Conservation (phyloP, 2,888 invertebrate species). For the Conus canariensis region DNA sequence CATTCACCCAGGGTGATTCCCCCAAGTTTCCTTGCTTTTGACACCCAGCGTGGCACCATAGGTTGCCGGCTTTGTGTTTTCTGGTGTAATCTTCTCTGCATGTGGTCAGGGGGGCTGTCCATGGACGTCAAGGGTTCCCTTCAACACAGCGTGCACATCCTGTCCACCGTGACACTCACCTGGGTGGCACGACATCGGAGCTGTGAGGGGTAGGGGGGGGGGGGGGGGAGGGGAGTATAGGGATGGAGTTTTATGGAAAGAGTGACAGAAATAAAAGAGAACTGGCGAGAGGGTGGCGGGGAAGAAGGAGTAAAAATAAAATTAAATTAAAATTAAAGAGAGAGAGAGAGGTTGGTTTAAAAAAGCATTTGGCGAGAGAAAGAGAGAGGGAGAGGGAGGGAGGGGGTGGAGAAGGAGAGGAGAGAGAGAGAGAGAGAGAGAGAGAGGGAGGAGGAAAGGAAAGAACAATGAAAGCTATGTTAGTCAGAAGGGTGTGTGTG, state of each 20-base stretch:
- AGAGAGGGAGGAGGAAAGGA: neutral
- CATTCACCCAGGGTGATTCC: no score
- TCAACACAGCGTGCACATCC: no score
- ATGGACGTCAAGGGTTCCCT: no score
- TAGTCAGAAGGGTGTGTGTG: no score
- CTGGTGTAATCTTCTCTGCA: no score
- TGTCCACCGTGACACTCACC: no score
- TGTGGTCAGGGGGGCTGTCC: no score
- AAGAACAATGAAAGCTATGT: neutral
- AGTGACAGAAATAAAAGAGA: neutral
- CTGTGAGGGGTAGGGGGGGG: neutral
- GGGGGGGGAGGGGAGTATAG: neutral
- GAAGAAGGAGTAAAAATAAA: neutral
- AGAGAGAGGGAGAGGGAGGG: neutral
- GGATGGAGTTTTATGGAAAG: neutral
- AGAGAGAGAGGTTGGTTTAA: no score
- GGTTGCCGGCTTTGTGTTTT: no score
- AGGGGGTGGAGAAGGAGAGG: neutral
- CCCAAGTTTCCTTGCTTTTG: no score
- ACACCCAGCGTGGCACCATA: no score
- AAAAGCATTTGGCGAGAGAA: neutral
- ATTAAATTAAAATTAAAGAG: no score
- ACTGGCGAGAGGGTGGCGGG: neutral
- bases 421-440: neutral
- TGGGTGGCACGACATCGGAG: neutral